phyloP scores from a whole-genome alignment of 2,113 vertebrate genomes.

The Otolemur garnettii region DNA sequence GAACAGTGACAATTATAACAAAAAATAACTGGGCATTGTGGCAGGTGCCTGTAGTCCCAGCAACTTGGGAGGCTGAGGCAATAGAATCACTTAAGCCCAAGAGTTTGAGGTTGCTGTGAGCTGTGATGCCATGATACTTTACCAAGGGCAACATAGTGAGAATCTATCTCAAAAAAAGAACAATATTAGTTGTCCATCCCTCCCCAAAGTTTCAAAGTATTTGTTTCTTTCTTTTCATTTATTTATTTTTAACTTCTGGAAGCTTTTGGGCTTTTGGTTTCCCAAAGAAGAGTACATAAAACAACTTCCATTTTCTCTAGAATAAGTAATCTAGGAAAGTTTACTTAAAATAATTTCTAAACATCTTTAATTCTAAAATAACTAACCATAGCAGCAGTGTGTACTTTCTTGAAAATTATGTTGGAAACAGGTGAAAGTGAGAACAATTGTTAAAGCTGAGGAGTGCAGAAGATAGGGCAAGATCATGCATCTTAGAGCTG shows the following conservation, averaged over 20 bases:
- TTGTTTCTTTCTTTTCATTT: no score
- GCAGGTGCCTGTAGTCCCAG: no score
- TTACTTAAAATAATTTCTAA: not conserved
- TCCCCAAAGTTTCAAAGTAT: not conserved
- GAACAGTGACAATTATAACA: no score
- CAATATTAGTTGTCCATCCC: not conserved
- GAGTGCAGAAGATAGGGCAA: not conserved
- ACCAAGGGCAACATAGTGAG: no score
- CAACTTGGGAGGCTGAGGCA: no score
- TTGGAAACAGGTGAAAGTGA: not conserved
- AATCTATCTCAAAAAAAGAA: not conserved
- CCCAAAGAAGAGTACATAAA: not conserved
- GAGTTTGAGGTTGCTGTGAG: no score
- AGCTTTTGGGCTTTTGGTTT: conserved; percentile 1
- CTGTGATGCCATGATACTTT: no score
- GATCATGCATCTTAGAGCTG: not conserved
- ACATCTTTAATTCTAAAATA: conserved; percentile 20
- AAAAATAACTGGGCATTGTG: no score
- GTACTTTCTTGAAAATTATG: conserved; percentile 7
- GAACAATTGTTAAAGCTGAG: not conserved
- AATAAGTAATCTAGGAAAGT: not conserved
- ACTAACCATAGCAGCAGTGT: not conserved
- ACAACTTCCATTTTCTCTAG: not conserved
- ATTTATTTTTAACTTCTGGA: not conserved
- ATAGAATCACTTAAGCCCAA: no score